A percentile compares a stretch with the other conserved stretches of the same genome.
These are phyloP conservation scores for Bujurquina vittata DNA, from an alignment of 2,113 vertebrate genomes.

Conservation along the genomic window DNA sequence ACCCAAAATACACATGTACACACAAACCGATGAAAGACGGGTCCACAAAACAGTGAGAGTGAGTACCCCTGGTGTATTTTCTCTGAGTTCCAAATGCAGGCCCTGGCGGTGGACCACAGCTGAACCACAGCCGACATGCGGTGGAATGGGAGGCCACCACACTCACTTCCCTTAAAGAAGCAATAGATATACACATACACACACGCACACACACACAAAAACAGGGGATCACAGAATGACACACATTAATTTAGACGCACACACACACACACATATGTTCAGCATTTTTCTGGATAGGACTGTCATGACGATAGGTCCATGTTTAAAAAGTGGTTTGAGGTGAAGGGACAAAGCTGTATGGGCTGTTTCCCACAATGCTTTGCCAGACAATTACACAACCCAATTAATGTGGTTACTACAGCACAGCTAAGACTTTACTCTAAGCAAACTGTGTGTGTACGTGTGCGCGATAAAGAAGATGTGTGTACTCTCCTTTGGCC, in stretches of 20 bases:
- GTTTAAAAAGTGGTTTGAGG: conserved; percentile 75
- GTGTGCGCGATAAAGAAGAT: background rate
- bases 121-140: conserved; percentile 76
- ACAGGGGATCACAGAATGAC: conserved; percentile 18
- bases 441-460: conserved; percentile 13
- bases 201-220: conserved; percentile 51
- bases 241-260: conserved; percentile 21
- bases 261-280: conserved; percentile 56
- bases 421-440: conserved; percentile 48
- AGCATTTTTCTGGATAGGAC: conserved; percentile 71
- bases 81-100: conserved; percentile 76
- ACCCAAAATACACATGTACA: conserved; percentile 61
- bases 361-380: conserved; percentile 73
- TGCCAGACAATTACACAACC: conserved; percentile 78
- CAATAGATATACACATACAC: conserved; percentile 53
- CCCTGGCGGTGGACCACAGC: conserved; percentile 74
- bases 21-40: conserved; percentile 69
- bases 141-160: conserved; percentile 72
- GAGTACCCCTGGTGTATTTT: conserved; percentile 71
- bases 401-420: conserved; percentile 77
- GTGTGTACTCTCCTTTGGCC: conserved; percentile 57
- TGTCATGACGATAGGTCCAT: conserved; percentile 69
- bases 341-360: conserved; percentile 67
- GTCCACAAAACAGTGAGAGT: conserved; percentile 70
- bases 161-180: conserved; percentile 73